Percentiles rank a stretch among this genome's conserved stretches.
These are phyloP conservation scores for Cassiopea xamachana DNA, from an alignment of 30 jellyfish, hydroid and myxozoan genomes.

Conservation along the genomic window DNA sequence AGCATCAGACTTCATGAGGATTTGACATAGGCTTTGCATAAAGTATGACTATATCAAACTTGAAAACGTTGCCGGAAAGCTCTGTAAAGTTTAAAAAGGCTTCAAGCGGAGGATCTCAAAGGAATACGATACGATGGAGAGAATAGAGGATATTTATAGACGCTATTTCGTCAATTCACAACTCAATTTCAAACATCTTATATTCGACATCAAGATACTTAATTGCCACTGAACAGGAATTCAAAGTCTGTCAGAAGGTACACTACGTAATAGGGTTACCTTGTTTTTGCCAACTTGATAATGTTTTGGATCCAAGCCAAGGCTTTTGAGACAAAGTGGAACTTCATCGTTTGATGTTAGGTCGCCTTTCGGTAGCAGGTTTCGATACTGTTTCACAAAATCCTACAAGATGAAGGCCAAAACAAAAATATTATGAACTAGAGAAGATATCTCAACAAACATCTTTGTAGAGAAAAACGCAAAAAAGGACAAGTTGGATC, in stretches of 20 bases:
- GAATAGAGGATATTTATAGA: neutral
- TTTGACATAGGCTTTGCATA: neutral
- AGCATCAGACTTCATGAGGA: too few species aligned
- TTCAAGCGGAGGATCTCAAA: neutral
- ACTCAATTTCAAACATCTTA: too few species aligned
- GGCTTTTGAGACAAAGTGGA: conserved; percentile 58
- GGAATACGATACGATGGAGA: neutral
- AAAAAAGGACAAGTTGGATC: too few species aligned
- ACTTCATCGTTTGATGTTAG: conserved; percentile 73
- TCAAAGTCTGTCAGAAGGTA: neutral
- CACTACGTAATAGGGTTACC: conserved; percentile 33
- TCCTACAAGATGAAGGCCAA: too few species aligned
- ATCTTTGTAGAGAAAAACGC: too few species aligned
- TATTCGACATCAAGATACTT: neutral
- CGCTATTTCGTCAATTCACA: neutral
- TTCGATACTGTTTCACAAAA: conserved; percentile 84
- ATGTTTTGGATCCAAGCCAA: conserved; percentile 96
- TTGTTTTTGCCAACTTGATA: conserved; percentile 95
- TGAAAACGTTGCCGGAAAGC: neutral
- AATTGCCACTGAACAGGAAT: neutral
- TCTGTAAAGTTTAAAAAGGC: neutral
- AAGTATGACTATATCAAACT: neutral
- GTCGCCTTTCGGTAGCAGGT: conserved; percentile 82
- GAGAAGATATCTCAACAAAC: too few species aligned
- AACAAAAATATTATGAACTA: too few species aligned